Conservation (phyloP, 2,888 invertebrate genomes). For the Archips xylosteana region DNA sequence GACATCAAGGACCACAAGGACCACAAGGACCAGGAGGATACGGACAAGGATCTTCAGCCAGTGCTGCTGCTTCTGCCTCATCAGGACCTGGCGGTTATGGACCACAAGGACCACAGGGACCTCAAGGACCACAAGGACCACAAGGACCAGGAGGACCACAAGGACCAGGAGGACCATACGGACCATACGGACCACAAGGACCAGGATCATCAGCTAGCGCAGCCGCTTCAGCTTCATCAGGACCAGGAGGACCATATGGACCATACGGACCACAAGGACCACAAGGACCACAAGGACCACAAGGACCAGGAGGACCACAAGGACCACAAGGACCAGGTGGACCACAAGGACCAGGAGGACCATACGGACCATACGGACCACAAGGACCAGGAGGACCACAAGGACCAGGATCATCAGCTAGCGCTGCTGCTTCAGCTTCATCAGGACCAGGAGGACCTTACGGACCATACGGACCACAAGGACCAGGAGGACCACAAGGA, state of each 20-base stretch:
- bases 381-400: no score
- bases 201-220: conserved; percentile 17
- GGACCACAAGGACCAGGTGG: conserved; percentile 3
- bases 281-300: conserved; percentile 21
- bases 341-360: conserved; percentile 14
- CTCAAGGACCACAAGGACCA: conserved; percentile 23
- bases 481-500: conserved; percentile 23
- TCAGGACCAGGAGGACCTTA: conserved; percentile 14
- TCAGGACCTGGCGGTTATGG: conserved; percentile 2
- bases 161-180: not conserved
- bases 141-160: not conserved
- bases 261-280: conserved; percentile 21
- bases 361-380: no score
- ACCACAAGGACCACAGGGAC: conserved; percentile 15
- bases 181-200: conserved; percentile 8
- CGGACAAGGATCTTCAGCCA: conserved; percentile 36
- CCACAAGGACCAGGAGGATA: conserved; percentile 26
- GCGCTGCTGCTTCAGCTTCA: conserved; percentile 3
- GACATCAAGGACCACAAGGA: conserved; percentile 7
- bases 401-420: conserved; percentile 21
- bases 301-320: conserved; percentile 17
- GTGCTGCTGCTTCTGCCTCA: conserved; percentile 28
- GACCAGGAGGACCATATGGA: conserved; percentile 7
- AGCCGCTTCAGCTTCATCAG: conserved; percentile 8
- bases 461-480: conserved; percentile 24